phyloP scores from a whole-genome alignment of 92 coral and sea anemone genomes.

The Blastomussa wellsi region DNA sequence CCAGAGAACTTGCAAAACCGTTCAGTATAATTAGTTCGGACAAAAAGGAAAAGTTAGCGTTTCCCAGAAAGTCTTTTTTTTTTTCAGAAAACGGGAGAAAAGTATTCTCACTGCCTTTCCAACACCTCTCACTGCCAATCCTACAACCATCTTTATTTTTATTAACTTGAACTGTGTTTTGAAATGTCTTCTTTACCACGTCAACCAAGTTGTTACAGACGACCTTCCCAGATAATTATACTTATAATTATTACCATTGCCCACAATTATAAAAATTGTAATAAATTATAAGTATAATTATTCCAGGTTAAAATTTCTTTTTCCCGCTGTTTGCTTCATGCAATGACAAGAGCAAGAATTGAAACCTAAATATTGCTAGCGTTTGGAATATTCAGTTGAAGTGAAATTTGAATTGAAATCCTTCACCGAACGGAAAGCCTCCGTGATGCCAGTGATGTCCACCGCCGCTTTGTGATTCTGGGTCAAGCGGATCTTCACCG shows the following conservation, averaged over 20 bases:
- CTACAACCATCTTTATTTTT: background rate
- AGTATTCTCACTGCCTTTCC: background rate
- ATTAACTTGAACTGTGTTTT: background rate
- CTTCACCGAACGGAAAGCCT: constrained; percentile 98
- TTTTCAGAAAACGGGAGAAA: too few species aligned
- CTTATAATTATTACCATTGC: background rate
- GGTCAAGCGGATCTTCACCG: constrained; percentile 99
- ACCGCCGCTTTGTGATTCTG: constrained; percentile 93
- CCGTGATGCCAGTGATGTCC: constrained; percentile 80
- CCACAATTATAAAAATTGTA: background rate
- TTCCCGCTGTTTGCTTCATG: background rate
- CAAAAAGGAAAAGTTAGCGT: background rate
- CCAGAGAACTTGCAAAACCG: background rate
- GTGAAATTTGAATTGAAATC: constrained; percentile 98
- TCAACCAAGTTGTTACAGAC: background rate
- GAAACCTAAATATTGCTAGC: background rate
- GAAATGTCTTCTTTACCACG: background rate
- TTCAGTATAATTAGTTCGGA: background rate
- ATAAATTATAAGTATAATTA: background rate
- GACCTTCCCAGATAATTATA: background rate
- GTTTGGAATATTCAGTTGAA: constrained; percentile 53
- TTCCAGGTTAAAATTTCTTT: background rate
- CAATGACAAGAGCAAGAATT: background rate
- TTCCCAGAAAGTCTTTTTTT: background rate
- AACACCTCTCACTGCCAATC: background rate